These are phyloP conservation scores for Spongilla lacustris DNA, from an alignment of 37 sponge, comb jelly and placozoan genomes.

Conservation along the genomic window DNA sequence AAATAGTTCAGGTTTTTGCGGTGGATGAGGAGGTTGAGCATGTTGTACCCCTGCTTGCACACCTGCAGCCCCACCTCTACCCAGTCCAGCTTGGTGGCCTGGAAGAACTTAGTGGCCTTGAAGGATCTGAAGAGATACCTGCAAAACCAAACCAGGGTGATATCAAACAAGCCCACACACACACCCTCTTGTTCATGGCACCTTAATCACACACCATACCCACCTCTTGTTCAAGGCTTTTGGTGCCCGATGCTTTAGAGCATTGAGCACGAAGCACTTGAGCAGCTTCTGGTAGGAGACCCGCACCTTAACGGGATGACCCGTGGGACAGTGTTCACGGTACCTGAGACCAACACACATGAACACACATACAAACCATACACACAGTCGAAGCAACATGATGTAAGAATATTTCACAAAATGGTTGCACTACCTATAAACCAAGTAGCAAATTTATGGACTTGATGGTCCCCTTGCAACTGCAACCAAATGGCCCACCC, in stretches of 20 bases:
- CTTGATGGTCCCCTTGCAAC: background rate
- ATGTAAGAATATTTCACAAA: too few relatives aligned
- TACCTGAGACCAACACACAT: slow-evolving; percentile 53
- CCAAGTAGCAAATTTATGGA: too few relatives aligned
- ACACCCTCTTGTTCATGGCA: background rate
- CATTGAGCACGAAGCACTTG: slow-evolving; percentile 95
- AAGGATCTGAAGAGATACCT: slow-evolving; percentile 97
- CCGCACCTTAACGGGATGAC: slow-evolving; percentile 98
- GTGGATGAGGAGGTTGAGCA: slow-evolving; percentile 98
- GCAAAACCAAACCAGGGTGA: background rate
- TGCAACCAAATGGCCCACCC: too few relatives aligned
- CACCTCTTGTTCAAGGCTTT: slow-evolving; percentile 97
- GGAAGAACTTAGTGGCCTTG: slow-evolving; percentile 99
- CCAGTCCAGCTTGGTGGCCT: slow-evolving; percentile 98
- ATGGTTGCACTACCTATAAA: too few relatives aligned
- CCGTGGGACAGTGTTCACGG: slow-evolving; percentile 94
- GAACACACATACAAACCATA: background rate
- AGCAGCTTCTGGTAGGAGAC: slow-evolving; percentile 99
- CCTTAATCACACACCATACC: background rate
- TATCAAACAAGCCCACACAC: background rate
- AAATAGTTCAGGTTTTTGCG: slow-evolving; percentile 99
- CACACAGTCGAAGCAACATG: background rate
- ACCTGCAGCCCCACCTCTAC: slow-evolving; percentile 99
- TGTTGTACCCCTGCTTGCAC: slow-evolving; percentile 99
- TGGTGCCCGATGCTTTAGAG: slow-evolving; percentile 95